These are phyloP conservation scores for Branchinecta lynchi DNA, from an alignment of 1,140 invertebrate genomes.

Conservation along the genomic window DNA sequence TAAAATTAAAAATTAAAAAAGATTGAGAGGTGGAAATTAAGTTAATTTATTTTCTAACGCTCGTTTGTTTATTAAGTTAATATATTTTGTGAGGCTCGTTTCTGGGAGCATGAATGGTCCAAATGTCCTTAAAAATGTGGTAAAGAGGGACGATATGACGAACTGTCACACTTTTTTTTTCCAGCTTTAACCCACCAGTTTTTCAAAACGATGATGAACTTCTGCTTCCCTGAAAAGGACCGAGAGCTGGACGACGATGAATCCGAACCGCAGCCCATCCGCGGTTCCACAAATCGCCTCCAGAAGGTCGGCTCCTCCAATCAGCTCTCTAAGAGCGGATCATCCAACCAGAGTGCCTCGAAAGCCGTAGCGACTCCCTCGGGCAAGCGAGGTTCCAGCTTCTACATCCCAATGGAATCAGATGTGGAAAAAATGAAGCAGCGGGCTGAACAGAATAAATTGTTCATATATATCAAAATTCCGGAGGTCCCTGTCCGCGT, in stretches of 20 bases:
- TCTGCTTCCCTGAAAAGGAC: constrained; percentile 95
- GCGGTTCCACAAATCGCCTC: constrained; percentile 17
- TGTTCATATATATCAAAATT: constrained; percentile 96
- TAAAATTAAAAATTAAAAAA: too few species aligned
- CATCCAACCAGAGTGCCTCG: constrained; percentile 36
- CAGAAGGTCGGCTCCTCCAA: constrained; percentile 12
- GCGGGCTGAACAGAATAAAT: constrained; percentile 92
- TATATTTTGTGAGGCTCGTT: too few species aligned
- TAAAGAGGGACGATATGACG: background rate
- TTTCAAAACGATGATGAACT: constrained; percentile 92
- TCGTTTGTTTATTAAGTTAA: too few species aligned
- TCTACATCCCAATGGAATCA: constrained; percentile 66
- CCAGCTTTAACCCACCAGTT: constrained; percentile 84
- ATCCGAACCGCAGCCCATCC: constrained; percentile 27
- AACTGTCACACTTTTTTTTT: too few species aligned
- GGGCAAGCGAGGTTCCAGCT: constrained; percentile 68
- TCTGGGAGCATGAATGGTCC: too few species aligned
- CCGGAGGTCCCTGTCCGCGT: constrained; percentile 90
- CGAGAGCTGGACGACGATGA: constrained; percentile 60
- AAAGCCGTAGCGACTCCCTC: constrained; percentile 27
- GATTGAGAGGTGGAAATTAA: too few species aligned
- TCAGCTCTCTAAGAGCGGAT: constrained; percentile 23
- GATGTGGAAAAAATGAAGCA: constrained; percentile 99
- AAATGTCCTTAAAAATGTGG: too few species aligned
- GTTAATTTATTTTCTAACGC: too few species aligned